These are phyloP conservation scores for Ispidina lecontei DNA, from an alignment of 2,797 vertebrate species.

Conservation along the genomic window DNA sequence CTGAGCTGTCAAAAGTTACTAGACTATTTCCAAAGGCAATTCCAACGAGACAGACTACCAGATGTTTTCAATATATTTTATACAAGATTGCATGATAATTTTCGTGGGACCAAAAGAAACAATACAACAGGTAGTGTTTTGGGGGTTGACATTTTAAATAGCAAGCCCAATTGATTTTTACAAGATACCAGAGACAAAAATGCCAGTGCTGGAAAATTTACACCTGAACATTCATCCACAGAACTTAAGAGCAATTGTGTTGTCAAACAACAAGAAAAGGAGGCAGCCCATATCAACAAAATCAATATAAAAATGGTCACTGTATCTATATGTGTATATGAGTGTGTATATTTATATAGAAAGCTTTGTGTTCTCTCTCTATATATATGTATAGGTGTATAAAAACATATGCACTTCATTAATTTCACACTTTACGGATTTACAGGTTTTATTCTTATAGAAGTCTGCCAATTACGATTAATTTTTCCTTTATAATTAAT, in stretches of 20 bases:
- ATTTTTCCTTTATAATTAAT: slow-evolving; percentile 80
- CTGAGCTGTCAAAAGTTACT: slow-evolving; percentile 44
- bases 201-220: neutral
- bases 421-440: neutral
- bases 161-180: slow-evolving; percentile 43
- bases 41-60: slow-evolving; percentile 58
- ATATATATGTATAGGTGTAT: neutral
- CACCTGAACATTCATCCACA: neutral
- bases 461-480: slow-evolving; percentile 71
- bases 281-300: neutral
- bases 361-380: neutral
- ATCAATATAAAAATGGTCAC: neutral
- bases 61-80: slow-evolving; percentile 67
- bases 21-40: slow-evolving; percentile 70
- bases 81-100: slow-evolving; percentile 62
- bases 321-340: rapidly evolving
- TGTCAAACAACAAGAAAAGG: slow-evolving; percentile 25
- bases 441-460: slow-evolving; percentile 53
- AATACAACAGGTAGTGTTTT: slow-evolving; percentile 38
- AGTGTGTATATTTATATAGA: neutral
- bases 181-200: slow-evolving; percentile 41
- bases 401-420: neutral
- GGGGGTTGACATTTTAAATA: slow-evolving; percentile 57
- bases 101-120: slow-evolving; percentile 3
- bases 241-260: neutral